Evolutionary conservation across 2,888 invertebrate species (phyloP).

Genomic region (Conchocele bisecta): DNA sequence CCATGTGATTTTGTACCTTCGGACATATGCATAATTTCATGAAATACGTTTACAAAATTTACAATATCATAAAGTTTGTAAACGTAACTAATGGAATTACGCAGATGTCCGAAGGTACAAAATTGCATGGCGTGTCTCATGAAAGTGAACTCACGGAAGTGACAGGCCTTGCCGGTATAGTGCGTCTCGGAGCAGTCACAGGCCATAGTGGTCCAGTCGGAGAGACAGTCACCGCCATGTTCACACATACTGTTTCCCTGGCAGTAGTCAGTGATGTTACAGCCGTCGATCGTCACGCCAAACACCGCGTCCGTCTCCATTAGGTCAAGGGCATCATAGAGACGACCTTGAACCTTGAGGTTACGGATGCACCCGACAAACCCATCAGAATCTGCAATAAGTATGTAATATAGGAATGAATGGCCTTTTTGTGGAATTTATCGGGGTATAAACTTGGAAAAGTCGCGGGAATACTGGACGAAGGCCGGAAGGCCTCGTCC

Average conservation of each 20-base stretch:
- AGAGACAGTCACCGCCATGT: slow-evolving; percentile 95
- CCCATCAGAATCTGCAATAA: slow-evolving; percentile 70
- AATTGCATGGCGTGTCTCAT: no score
- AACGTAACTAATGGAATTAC: no score
- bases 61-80: no score
- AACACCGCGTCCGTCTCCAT: slow-evolving; percentile 68
- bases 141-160: slow-evolving; percentile 88
- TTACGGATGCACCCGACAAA: slow-evolving; percentile 82
- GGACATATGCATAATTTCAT: no score
- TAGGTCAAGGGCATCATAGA: slow-evolving; percentile 79
- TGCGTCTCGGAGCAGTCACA: slow-evolving; percentile 96
- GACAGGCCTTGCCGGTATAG: slow-evolving; percentile 96
- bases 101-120: no score
- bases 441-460: no score
- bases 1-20: no score
- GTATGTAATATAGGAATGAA: no score
- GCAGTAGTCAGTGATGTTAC: slow-evolving; percentile 78
- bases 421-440: no score
- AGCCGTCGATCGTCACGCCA: slow-evolving; percentile 78
- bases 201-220: slow-evolving; percentile 91
- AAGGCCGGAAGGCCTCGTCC: no score
- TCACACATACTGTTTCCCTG: slow-evolving; percentile 86
- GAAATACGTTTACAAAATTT: no score
- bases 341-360: slow-evolving; percentile 74
- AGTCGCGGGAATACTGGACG: no score